These are phyloP conservation scores for Hapalemur alaotrensis DNA, from an alignment of 2,797 vertebrate genomes.

Conservation along the genomic window DNA sequence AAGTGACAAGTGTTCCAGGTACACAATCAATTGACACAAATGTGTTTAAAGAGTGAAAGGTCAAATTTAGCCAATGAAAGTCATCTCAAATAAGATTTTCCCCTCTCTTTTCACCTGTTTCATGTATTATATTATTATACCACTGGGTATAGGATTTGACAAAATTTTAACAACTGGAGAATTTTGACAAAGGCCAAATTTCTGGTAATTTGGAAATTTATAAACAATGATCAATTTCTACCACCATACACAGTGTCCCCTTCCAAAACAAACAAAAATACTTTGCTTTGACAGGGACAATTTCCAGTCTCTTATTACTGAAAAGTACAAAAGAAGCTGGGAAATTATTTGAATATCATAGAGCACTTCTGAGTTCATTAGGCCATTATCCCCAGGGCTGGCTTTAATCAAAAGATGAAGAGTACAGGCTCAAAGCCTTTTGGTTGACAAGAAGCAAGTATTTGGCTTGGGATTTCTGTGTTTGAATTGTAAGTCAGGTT, in stretches of 20 bases:
- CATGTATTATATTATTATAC: background rate
- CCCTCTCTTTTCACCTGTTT: background rate
- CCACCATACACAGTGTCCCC: background rate
- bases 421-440: constrained; percentile 37
- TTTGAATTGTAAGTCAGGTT: constrained; percentile 42
- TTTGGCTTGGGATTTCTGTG: constrained; percentile 44
- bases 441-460: constrained; percentile 15
- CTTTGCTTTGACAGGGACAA: constrained; percentile 6
- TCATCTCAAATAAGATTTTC: background rate
- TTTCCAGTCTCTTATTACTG: background rate
- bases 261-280: constrained; percentile 44
- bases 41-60: background rate
- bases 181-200: background rate
- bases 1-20: background rate
- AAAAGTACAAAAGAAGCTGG: constrained; percentile 6
- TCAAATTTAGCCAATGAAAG: background rate
- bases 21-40: background rate
- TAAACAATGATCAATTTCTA: constrained; percentile 35
- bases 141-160: background rate
- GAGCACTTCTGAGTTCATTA: constrained; percentile 19
- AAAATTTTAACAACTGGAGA: constrained; percentile 23
- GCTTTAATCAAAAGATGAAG: constrained; percentile 45
- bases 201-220: constrained; percentile 32
- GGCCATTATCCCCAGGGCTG: background rate
- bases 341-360: background rate